These are phyloP conservation scores for Erebia ligea DNA, from an alignment of 2,888 invertebrate species.

Conservation along the genomic window DNA sequence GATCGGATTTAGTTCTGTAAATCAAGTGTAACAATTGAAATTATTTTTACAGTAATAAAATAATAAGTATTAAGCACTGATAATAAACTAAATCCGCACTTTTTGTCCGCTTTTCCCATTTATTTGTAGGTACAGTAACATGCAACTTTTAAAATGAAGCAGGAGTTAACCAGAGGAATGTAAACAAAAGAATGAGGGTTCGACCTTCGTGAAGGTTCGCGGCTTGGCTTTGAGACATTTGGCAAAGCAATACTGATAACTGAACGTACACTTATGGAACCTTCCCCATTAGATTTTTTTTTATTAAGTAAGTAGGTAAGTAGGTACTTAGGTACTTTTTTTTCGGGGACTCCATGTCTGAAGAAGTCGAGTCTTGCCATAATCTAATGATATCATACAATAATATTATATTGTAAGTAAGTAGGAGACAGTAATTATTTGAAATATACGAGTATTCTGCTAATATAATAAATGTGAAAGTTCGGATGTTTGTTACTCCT, in stretches of 20 bases:
- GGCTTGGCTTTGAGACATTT: slow-evolving; percentile 29
- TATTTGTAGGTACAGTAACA: slow-evolving; percentile 23
- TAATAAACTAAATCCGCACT: slow-evolving; percentile 49
- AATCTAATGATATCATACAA: too few species aligned
- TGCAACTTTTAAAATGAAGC: slow-evolving; percentile 26
- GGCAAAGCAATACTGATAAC: slow-evolving; percentile 2
- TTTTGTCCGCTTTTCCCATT: slow-evolving; percentile 73
- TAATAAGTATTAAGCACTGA: neutral
- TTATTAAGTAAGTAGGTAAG: too few species aligned
- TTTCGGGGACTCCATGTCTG: neutral
- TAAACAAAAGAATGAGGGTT: slow-evolving; percentile 71
- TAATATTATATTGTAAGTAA: too few species aligned
- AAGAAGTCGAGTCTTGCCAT: too few species aligned
- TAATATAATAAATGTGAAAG: too few species aligned
- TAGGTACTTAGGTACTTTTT: neutral
- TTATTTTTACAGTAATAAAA: neutral
- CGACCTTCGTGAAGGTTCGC: slow-evolving; percentile 70
- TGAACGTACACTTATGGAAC: slow-evolving; percentile 32
- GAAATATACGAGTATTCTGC: too few species aligned
- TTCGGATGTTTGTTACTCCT: too few species aligned
- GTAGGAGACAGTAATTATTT: too few species aligned
- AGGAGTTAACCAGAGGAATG: slow-evolving; percentile 52
- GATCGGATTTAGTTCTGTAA: slow-evolving; percentile 66
- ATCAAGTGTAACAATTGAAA: slow-evolving; percentile 26
- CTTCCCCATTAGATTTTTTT: too few species aligned